phyloP scores from a whole-genome alignment of 2,888 invertebrate genomes.

The Germaria angustata region DNA sequence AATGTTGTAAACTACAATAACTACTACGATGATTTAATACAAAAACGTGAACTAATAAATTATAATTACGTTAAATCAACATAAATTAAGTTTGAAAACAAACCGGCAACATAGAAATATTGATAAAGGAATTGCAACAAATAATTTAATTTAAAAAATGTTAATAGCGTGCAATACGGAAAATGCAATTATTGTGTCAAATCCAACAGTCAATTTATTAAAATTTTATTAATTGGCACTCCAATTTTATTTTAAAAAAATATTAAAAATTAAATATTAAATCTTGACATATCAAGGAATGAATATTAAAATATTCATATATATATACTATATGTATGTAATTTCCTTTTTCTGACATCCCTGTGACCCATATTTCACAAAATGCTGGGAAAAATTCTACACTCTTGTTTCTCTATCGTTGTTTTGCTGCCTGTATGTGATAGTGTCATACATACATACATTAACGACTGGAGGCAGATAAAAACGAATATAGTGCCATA shows the following conservation, averaged over 20 bases:
- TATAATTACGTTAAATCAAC: conserved; percentile 43
- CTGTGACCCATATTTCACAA: conserved; percentile 41
- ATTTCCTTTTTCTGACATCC: conserved; percentile 35
- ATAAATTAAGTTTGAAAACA: conserved; percentile 37
- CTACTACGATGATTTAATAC: conserved; percentile 51
- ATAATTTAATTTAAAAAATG: neutral
- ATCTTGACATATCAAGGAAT: conserved; percentile 8
- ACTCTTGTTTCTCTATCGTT: neutral
- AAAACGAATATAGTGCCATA: conserved; percentile 25
- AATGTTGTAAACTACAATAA: conserved; percentile 35
- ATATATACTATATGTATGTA: neutral
- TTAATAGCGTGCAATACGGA: neutral
- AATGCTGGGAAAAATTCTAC: conserved; percentile 5
- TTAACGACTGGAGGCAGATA: conserved; percentile 36
- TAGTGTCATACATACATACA: conserved; percentile 40
- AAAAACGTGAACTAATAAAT: conserved; percentile 59
- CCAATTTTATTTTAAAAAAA: neutral
- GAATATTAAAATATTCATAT: neutral
- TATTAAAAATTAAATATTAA: neutral
- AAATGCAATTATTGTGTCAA: neutral
- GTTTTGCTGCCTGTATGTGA: neutral
- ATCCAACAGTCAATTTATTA: neutral
- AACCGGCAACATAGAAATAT: neutral
- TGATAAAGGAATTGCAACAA: neutral
- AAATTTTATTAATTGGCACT: neutral